Evolutionary conservation across 2,113 vertebrate species (phyloP), one percentile per base, ranked within the genome.

Genomic region (Nematolebias whitei): DNA sequence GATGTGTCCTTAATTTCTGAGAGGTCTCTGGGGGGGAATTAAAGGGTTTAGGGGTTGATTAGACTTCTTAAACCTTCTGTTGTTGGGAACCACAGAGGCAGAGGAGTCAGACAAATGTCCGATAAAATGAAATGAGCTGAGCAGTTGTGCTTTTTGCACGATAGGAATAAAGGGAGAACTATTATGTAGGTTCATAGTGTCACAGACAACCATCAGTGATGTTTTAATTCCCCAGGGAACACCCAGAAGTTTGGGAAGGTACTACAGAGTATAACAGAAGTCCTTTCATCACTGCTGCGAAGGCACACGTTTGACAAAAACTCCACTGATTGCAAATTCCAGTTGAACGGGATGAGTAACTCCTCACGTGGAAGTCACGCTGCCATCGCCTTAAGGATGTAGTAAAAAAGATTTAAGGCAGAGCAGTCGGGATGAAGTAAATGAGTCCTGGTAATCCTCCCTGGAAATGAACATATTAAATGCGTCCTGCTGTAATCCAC

Each of bases 361-460:
- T 57, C 14, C 29, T 76, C 71, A 68, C 63, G 45, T 70, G 76
- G 49, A 39, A 12, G 7, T 63, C 52, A 58, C 3, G 13, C 64
- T 58, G 74, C 74, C 82, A 41, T 76, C 70, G 8, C 70, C 43
- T 78, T 67, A 78, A 43, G 39, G 58, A 69, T 75, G 73, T 26
- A 72, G 40, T 14, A 18, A 44, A 56, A n/a, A n/a, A 55, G 71
- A 43, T 62, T 83, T 85, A 74, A 78, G 71, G 71, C 55, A 72
- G 55, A 67, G 70, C 76, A 59, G 82, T 75, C 66, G 23, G 71
- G 70, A 63, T 79, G 16, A 86, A 85, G 74, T 85, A 74, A 86
- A 87, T 82, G 75, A 81, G 85, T 85, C 78, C 74, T 11, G 11
- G 24, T 85, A 88, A 89, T 89, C 85, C 83, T 81, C 71, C 10